Percentiles rank a stretch among this genome's conserved stretches.
Conservation (phyloP, 2,113 vertebrate genomes). For the Chroicocephalus ridibundus region DNA sequence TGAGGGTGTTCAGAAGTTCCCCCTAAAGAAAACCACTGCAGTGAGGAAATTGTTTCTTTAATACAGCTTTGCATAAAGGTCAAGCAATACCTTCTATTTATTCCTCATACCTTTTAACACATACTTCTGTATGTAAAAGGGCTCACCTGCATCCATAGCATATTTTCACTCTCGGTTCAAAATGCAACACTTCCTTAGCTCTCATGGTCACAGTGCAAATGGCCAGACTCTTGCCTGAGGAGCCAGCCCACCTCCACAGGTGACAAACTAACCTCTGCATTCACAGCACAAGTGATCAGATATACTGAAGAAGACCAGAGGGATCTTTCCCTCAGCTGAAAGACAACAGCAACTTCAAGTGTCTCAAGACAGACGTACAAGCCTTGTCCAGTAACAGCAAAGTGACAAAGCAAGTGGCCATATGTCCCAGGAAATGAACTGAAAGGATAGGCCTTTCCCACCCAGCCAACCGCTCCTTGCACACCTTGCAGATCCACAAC, state of each 20-base stretch:
- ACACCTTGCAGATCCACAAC: not conserved
- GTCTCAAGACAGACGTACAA: not conserved
- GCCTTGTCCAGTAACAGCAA: not conserved
- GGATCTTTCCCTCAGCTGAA: not conserved
- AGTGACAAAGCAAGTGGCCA: not conserved
- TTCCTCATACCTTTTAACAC: not conserved
- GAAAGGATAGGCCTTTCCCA: not conserved
- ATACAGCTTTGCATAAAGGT: not conserved
- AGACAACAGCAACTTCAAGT: not conserved
- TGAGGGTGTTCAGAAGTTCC: not conserved
- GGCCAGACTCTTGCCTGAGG: not conserved
- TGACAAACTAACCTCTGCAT: not conserved
- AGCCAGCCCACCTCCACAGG: not conserved
- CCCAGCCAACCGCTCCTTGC: not conserved
- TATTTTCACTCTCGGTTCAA: not conserved
- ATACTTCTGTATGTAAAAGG: not conserved
- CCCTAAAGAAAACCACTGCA: not conserved
- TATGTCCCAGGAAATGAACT: rapidly evolving
- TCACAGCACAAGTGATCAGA: not conserved
- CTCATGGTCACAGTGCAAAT: not conserved
- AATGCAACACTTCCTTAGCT: not conserved
- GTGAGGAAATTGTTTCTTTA: not conserved
- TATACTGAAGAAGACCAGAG: not conserved
- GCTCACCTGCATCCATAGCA: not conserved
- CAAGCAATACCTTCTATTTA: not conserved